Conservation (phyloP, 2,888 invertebrate genomes). For the Oscheius sp. region DNA sequence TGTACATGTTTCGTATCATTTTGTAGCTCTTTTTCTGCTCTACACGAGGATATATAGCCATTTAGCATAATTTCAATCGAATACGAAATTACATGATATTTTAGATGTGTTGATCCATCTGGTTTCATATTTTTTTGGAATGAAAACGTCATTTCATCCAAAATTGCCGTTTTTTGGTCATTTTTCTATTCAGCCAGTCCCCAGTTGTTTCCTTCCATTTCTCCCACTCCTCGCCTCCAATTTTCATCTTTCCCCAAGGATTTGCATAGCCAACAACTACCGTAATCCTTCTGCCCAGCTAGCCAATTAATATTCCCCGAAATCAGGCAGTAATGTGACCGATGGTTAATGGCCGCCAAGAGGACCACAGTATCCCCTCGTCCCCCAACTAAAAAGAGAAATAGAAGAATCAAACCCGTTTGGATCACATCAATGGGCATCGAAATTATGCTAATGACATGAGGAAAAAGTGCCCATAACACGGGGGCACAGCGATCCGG, state of each 20-base stretch:
- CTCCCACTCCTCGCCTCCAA: neutral
- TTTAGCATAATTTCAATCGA: too few species aligned
- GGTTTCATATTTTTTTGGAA: too few species aligned
- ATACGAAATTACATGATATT: too few species aligned
- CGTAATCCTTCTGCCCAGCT: slow-evolving; percentile 11
- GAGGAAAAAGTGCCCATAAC: neutral
- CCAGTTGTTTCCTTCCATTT: too few species aligned
- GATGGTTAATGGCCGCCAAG: slow-evolving; percentile 23
- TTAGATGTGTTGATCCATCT: too few species aligned
- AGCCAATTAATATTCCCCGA: slow-evolving; percentile 36
- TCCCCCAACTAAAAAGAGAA: neutral
- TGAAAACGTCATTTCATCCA: too few species aligned
- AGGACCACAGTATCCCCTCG: slow-evolving; percentile 6
- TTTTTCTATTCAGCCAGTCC: too few species aligned
- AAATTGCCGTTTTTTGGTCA: too few species aligned
- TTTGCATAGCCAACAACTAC: neutral
- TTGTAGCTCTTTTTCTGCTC: too few species aligned
- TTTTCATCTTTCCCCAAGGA: neutral
- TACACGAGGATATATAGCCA: too few species aligned
- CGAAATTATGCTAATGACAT: slow-evolving; percentile 10
- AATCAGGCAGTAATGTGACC: slow-evolving; percentile 32
- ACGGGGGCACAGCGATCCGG: neutral
- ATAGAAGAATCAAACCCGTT: neutral
- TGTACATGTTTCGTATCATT: too few species aligned
- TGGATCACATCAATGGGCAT: neutral